A percentile compares a stretch with the other conserved stretches of the same genome.
These are phyloP conservation scores for Lucilia cuprina DNA, from an alignment of 1,140 invertebrate genomes.

Conservation along the genomic window DNA sequence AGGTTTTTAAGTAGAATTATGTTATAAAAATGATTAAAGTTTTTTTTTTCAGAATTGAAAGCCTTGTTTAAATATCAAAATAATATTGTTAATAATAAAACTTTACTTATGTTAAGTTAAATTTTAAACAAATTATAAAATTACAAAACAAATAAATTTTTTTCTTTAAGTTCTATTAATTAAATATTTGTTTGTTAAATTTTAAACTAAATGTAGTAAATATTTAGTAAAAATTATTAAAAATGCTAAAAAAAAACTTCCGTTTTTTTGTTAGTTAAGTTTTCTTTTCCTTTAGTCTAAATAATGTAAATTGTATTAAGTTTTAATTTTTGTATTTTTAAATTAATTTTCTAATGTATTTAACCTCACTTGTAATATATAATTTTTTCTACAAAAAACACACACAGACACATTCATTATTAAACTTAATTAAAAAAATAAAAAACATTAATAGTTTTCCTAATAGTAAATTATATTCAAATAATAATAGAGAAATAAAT, in stretches of 20 bases:
- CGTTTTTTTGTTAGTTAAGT: no score
- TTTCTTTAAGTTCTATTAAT: no score
- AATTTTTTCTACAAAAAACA: not conserved
- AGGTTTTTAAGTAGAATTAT: no score
- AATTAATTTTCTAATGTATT: not conserved
- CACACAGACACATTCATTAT: not conserved
- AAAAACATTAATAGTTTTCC: constrained; percentile 35
- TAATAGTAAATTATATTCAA: constrained; percentile 39
- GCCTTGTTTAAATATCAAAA: no score
- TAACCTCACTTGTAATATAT: not conserved
- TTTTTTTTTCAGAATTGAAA: no score
- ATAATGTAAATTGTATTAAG: no score
- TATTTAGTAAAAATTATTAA: not conserved
- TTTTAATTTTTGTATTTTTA: not conserved
- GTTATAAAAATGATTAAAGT: no score
- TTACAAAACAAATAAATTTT: not conserved
- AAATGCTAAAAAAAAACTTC: no score
- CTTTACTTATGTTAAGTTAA: not conserved
- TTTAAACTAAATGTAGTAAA: no score
- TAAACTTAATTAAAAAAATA: constrained; percentile 26
- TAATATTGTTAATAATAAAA: no score
- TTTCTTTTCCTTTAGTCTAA: no score
- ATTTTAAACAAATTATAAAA: not conserved
- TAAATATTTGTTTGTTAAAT: no score
- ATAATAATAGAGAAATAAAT: constrained; percentile 34